These are phyloP conservation scores for Myotis yumanensis DNA, from an alignment of 2,113 vertebrate genomes.

Conservation along the genomic window DNA sequence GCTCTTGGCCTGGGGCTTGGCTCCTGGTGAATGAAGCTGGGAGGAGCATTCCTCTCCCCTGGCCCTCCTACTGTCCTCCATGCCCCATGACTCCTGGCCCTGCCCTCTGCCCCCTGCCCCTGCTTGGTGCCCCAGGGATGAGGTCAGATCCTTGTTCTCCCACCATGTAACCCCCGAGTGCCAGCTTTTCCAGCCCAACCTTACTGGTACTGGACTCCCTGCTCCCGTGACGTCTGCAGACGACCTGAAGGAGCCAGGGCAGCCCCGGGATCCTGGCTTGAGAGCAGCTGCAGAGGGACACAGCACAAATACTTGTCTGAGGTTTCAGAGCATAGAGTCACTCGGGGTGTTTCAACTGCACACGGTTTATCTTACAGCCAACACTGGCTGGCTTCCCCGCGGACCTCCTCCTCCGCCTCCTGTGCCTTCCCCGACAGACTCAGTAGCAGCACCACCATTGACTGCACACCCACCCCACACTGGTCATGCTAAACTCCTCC, in stretches of 20 bases:
- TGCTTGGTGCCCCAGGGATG: no score
- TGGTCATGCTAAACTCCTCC: neutral
- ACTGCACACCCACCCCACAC: no score
- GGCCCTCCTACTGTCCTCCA: no score
- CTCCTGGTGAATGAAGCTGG: neutral
- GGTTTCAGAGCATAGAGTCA: neutral
- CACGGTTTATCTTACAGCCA: neutral
- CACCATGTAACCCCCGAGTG: rapidly evolving
- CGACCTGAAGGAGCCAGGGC: neutral
- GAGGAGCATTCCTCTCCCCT: neutral
- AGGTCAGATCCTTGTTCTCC: neutral
- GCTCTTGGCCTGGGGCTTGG: neutral
- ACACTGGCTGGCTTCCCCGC: neutral
- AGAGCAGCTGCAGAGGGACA: neutral
- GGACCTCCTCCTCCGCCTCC: neutral
- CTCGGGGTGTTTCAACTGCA: neutral
- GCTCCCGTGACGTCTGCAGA: neutral
- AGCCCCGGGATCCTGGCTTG: rapidly evolving
- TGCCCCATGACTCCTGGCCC: neutral
- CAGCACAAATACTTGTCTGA: neutral
- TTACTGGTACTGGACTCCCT: no score
- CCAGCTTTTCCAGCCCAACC: neutral
- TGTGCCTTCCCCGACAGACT: neutral
- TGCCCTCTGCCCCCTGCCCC: no score
- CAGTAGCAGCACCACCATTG: rapidly evolving